Evolutionary conservation across 2,113 vertebrate genomes (phyloP).

Genomic region (Aegithalos caudatus): DNA sequence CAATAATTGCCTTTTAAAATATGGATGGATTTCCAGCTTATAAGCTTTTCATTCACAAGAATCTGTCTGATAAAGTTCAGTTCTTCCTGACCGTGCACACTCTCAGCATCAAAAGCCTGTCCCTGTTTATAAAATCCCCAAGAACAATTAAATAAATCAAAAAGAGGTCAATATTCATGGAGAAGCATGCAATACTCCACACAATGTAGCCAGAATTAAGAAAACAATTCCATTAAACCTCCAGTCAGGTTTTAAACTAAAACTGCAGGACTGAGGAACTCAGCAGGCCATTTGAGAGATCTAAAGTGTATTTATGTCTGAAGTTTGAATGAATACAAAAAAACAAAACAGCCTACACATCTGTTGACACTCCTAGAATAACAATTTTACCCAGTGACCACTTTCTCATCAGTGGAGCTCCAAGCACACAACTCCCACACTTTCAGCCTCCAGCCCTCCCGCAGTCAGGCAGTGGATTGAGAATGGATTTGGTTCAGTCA

Average conservation of each 20-base stretch:
- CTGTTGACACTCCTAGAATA: not conserved
- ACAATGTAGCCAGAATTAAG: accelerated
- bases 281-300: not conserved
- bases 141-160: not conserved
- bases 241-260: not conserved
- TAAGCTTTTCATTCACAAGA: not conserved
- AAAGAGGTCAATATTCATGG: accelerated
- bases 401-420: not conserved
- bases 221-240: not conserved
- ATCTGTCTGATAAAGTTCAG: not conserved
- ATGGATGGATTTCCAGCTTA: not conserved
- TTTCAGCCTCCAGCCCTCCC: not conserved
- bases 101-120: not conserved
- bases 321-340: not conserved
- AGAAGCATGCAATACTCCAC: not conserved
- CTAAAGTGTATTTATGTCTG: not conserved
- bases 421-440: accelerated
- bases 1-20: not conserved
- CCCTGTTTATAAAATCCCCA: not conserved
- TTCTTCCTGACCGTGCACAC: not conserved
- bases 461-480: not conserved
- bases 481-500: accelerated
- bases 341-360: not conserved
- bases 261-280: no score
- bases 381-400: not conserved